phyloP scores from a whole-genome alignment of 1,140 invertebrate genomes.

The Palaemon carinicauda region DNA sequence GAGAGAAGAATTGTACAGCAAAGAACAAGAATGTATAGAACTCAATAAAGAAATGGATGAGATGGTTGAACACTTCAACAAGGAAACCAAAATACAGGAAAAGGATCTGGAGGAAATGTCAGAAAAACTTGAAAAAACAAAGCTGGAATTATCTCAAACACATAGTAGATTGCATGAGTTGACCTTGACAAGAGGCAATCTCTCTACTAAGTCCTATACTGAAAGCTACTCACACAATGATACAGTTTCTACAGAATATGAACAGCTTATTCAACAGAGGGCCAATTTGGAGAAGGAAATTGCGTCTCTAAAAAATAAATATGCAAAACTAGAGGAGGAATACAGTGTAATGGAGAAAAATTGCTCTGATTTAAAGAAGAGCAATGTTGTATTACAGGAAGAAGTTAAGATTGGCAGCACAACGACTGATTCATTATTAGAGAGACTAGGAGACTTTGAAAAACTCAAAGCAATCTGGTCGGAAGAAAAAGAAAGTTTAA shows the following conservation, averaged over 20 bases:
- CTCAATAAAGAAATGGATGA: no score
- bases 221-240: background rate
- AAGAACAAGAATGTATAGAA: no score
- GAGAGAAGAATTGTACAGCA: no score
- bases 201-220: background rate
- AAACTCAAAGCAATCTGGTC: background rate
- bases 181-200: background rate
- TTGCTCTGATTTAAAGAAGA: background rate
- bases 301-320: background rate
- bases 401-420: background rate
- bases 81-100: no score
- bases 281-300: background rate
- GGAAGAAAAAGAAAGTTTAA: background rate
- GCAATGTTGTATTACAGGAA: background rate
- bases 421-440: background rate
- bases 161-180: background rate
- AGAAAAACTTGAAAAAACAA: conserved; percentile 1
- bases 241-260: background rate
- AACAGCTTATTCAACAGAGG: background rate
- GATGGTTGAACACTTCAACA: background rate
- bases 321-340: background rate
- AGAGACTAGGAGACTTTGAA: background rate
- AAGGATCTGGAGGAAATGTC: background rate
- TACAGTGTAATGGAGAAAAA: background rate
- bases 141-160: background rate